A percentile compares a stretch with the other conserved stretches of the same genome.
Evolutionary conservation across 1,140 invertebrate species (phyloP).

Genomic region (Calosoma granatense): DNA sequence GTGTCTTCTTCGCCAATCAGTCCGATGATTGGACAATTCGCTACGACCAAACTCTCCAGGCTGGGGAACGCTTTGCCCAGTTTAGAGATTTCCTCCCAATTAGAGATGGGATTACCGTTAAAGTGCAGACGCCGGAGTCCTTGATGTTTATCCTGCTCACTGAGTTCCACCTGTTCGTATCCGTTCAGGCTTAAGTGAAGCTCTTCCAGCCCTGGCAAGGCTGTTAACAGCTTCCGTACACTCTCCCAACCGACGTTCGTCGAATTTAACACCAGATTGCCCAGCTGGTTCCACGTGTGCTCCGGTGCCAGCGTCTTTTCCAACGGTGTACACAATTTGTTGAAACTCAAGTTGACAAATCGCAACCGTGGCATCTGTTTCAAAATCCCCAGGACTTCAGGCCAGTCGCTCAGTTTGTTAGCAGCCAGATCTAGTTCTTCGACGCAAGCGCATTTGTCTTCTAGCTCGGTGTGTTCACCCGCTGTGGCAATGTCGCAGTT

Average conservation of each 20-base stretch:
- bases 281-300: slow-evolving; percentile 48
- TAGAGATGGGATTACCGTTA: slow-evolving; percentile 69
- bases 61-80: slow-evolving; percentile 75
- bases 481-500: slow-evolving; percentile 79
- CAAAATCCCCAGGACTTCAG: slow-evolving; percentile 76
- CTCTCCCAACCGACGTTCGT: slow-evolving; percentile 75
- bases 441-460: slow-evolving; percentile 73
- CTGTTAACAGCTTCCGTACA: slow-evolving; percentile 63
- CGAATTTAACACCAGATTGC: slow-evolving; percentile 74
- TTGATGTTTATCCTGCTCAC: slow-evolving; percentile 34
- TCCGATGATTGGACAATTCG: slow-evolving; percentile 69
- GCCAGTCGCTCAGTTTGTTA: slow-evolving; percentile 77
- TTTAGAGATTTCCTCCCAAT: slow-evolving; percentile 74
- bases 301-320: slow-evolving; percentile 30
- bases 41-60: slow-evolving; percentile 71
- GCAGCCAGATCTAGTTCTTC: slow-evolving; percentile 84
- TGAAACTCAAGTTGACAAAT: slow-evolving; percentile 87
- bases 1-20: slow-evolving; percentile 39
- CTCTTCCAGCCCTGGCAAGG: slow-evolving; percentile 71
- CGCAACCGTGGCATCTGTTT: slow-evolving; percentile 76
- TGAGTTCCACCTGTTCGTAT: slow-evolving; percentile 52
- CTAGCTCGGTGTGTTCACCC: slow-evolving; percentile 66
- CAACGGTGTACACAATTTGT: slow-evolving; percentile 60
- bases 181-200: slow-evolving; percentile 83
- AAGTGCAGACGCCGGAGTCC: slow-evolving; percentile 69